Base-by-base conservation (phyloP, 2,113 vertebrate genomes). In the Nycticebus coucang region DNA sequence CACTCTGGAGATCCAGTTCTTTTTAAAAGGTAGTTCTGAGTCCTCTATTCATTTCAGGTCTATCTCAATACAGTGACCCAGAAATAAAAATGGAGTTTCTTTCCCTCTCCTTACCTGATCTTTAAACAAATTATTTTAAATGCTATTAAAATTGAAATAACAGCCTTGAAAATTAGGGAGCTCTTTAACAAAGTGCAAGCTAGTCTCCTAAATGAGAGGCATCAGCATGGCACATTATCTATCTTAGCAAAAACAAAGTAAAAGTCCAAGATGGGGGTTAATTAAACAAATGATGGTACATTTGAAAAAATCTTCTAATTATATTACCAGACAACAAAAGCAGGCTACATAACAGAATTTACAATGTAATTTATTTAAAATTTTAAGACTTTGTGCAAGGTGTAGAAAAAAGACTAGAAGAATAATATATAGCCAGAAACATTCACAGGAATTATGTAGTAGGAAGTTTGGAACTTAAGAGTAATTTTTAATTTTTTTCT, bases 91-190 rank as follows among this genome's bases (percentile, higher is more conserved):
- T 7, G 1, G n/a, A 28, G 53, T 35, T 55, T 45, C 35, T 94
- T 89, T 85, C 28, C 53, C 24, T 89, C 41, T 94, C 28, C 10
- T 89, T 74, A 33, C 17, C 68, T 85, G 30, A 53, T 57, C 90
- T 77, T 95, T 85, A 92, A 94, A 74, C 12, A 89, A 33, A 30
- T 72, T 21, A 64, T 82, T 72, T 91, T 69, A 84, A 41, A 37
- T 85, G 50, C 12, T 88, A 79, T 80, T 74, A 88, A 62, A 84
- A 79, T 92, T 45, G 13, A 64, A 86, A 24, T 68, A 50, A 84
- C 13, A 77, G 33, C 77, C 21, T 50, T 69, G 66, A 57, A 93
- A 91, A 66, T 66, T 37, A 77, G 18, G 55, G 28, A 55, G 14
- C 22, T 91, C 53, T 88, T 88, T 12, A 69, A 91, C 41, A 93